Conservation (phyloP, 2,888 invertebrate genomes). For the Dromius quadrimaculatus region DNA sequence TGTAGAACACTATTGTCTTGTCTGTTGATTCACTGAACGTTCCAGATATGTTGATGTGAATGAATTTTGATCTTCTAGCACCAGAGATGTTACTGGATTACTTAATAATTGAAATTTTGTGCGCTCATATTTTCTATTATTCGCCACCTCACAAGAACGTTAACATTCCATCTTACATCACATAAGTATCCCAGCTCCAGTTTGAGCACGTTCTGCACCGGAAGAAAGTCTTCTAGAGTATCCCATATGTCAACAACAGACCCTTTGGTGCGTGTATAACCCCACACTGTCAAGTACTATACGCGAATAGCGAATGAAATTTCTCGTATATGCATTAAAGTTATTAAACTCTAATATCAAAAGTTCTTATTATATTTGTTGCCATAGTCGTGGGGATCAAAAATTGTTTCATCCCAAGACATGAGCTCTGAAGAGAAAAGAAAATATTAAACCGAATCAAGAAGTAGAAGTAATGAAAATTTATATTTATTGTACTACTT, state of each 20-base stretch:
- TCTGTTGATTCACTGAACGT: slow-evolving; percentile 26
- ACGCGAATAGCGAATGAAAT: slow-evolving; percentile 26
- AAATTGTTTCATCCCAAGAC: slow-evolving; percentile 30
- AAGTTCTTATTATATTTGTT: slow-evolving; percentile 42
- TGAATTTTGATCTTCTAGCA: too few species aligned
- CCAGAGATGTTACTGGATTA: too few species aligned
- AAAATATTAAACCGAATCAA: too few species aligned
- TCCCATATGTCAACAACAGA: slow-evolving; percentile 62
- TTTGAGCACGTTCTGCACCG: slow-evolving; percentile 61
- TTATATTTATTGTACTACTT: too few species aligned
- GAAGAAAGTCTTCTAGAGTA: slow-evolving; percentile 61
- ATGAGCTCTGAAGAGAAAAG: slow-evolving; percentile 1
- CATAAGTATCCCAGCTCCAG: slow-evolving; percentile 59
- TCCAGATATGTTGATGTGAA: slow-evolving; percentile 13
- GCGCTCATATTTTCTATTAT: too few species aligned
- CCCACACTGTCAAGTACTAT: background rate
- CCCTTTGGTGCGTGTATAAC: slow-evolving; percentile 57
- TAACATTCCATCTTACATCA: slow-evolving; percentile 52
- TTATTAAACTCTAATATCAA: slow-evolving; percentile 47
- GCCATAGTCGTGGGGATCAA: slow-evolving; percentile 38
- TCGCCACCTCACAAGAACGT: too few species aligned
- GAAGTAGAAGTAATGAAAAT: too few species aligned
- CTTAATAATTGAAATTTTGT: too few species aligned
- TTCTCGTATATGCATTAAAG: slow-evolving; percentile 39
- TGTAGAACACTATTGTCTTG: slow-evolving; percentile 33